Evolutionary conservation across 2,888 invertebrate genomes (phyloP), one percentile per base, ranked within the genome.

Genomic region (Campoplex nolae): DNA sequence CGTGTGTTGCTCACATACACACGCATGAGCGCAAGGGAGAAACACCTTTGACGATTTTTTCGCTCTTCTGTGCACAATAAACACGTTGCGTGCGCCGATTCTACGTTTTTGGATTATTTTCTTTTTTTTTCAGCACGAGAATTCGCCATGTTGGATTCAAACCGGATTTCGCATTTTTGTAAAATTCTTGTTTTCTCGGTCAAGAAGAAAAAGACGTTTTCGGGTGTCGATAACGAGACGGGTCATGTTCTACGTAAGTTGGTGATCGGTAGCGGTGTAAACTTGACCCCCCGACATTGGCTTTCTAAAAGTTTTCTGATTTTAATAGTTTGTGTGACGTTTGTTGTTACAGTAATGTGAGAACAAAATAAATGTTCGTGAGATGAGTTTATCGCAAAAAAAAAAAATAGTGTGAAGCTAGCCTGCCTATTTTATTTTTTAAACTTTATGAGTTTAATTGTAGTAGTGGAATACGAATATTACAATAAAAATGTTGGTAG

Each of bases 71-170:
- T 73, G 35, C 18, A 73, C 73, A 73, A 35, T 54, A 54, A 73
- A 73, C 78, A 78, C 77, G 45, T 54, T 83, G 78, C 73, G 73
- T 65, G 81, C 76, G 80, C 84, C 68, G 42, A 42, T 82, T 56
- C 32, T 28, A 42, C 76, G 45, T 11, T 65, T 35, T 23, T n/a
- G 23, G n/a, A 35, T 75, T 56, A 58, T 23, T 58, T 75, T 35
- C 54, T 58, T 58, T 75, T 23, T 32, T 23, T 48, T 71, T 51
- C 18, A 32, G 51, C 32, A 11, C 13, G 23, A 6, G 32, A 9
- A 45, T 65, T 77, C 65, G 51, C 65, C 65, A 51, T 77, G 6
- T 51, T 18, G 51, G 18, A 51, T 51, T 51, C 18, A 51, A 51
- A 51, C 51, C 51, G 51, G 51, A 51, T 51, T n/a, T n/a, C 51